Evolutionary conservation across 2,888 invertebrate species (phyloP).

Genomic region (Alcis repandata): DNA sequence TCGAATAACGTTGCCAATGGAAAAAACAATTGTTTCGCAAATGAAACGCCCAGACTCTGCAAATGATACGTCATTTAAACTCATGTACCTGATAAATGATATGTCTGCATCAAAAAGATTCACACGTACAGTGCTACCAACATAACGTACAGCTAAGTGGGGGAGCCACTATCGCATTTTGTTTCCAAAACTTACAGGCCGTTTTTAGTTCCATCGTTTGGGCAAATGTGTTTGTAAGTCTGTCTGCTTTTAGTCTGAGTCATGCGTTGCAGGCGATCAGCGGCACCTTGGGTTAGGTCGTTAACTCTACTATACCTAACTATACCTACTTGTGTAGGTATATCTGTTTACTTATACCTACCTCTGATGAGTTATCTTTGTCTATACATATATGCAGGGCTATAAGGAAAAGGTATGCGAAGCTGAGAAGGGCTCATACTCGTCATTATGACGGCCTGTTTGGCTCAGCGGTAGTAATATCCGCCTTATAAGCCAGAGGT

Average conservation of each 20-base stretch:
- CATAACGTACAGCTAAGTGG: neutral
- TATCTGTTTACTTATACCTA: neutral
- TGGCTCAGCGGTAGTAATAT: too few relatives aligned
- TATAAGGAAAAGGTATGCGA: too few relatives aligned
- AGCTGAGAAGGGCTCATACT: too few relatives aligned
- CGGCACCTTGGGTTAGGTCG: conserved; percentile 39
- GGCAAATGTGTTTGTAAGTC: neutral
- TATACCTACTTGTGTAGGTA: conserved; percentile 2
- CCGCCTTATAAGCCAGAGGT: too few relatives aligned
- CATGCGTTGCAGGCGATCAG: conserved; percentile 22
- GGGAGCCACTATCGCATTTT: neutral
- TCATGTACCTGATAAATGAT: conserved; percentile 27
- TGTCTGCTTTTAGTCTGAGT: conserved; percentile 21
- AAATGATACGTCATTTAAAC: conserved; percentile 27
- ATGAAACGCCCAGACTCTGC: conserved; percentile 18
- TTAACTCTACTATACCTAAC: conserved; percentile 29
- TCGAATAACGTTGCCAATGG: neutral
- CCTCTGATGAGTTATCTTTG: neutral
- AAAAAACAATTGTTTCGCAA: conserved; percentile 15
- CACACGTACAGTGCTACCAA: conserved; percentile 15
- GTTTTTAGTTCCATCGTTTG: neutral
- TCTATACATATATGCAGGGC: too few relatives aligned
- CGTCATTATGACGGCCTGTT: too few relatives aligned
- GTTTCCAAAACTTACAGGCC: neutral
- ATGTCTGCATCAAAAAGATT: conserved; percentile 26